These are phyloP conservation scores for Sebastes itinus DNA, from an alignment of 2,797 vertebrate species.

Conservation along the genomic window DNA sequence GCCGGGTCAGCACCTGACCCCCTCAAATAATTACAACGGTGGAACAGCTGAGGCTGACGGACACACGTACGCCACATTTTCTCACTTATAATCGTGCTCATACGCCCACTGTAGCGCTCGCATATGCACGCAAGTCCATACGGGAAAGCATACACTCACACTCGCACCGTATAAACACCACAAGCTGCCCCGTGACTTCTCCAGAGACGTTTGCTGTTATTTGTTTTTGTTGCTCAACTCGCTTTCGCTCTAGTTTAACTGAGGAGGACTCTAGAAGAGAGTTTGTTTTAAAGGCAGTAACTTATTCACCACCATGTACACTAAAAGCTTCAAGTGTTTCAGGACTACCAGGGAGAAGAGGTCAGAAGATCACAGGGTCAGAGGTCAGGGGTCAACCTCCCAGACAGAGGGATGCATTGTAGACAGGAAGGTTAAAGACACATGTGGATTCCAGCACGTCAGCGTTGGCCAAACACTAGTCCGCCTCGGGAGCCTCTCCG, in stretches of 20 bases:
- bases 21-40: slow-evolving; percentile 66
- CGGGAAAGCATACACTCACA: neutral
- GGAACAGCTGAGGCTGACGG: slow-evolving; percentile 62
- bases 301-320: slow-evolving; percentile 14
- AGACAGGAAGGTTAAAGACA: slow-evolving; percentile 75
- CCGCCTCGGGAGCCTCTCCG: slow-evolving; percentile 14
- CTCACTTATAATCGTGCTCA: slow-evolving; percentile 18
- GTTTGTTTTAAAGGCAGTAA: neutral
- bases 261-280: neutral
- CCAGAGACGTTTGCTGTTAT: slow-evolving; percentile 18
- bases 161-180: slow-evolving; percentile 13
- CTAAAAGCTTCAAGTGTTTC: slow-evolving; percentile 33
- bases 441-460: slow-evolving; percentile 78
- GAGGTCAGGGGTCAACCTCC: slow-evolving; percentile 60
- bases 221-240: slow-evolving; percentile 50
- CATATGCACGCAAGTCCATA: slow-evolving; percentile 3
- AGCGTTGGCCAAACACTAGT: slow-evolving; percentile 68
- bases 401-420: slow-evolving; percentile 77
- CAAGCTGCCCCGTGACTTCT: slow-evolving; percentile 4
- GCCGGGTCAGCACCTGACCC: slow-evolving; percentile 70
- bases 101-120: neutral
- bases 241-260: slow-evolving; percentile 33
- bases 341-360: slow-evolving; percentile 52
- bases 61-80: slow-evolving; percentile 46
- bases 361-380: slow-evolving; percentile 66